Conservation (phyloP, 2,113 vertebrate genomes). For the Polypterus senegalus region DNA sequence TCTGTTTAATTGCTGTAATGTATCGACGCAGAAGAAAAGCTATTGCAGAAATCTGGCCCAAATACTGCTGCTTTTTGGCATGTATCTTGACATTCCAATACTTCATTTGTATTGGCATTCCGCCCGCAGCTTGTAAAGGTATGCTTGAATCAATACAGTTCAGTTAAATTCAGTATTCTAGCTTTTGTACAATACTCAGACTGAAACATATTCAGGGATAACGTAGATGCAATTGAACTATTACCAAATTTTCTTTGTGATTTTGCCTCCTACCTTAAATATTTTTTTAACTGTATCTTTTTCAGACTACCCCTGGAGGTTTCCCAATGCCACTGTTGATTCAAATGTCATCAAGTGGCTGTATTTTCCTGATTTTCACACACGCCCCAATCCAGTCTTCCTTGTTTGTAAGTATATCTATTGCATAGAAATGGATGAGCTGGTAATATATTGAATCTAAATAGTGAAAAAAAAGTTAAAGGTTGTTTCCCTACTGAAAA, state of each 20-base stretch:
- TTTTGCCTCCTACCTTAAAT: no score
- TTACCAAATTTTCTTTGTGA: no score
- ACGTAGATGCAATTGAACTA: no score
- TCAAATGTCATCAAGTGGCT: slow-evolving; percentile 95
- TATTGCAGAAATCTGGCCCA: slow-evolving; percentile 91
- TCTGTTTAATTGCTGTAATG: slow-evolving; percentile 76
- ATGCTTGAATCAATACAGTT: slow-evolving; percentile 12
- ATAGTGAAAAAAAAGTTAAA: no score
- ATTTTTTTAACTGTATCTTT: neutral
- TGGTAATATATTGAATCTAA: no score
- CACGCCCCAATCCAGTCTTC: slow-evolving; percentile 70
- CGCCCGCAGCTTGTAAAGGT: slow-evolving; percentile 84
- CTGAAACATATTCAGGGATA: neutral
- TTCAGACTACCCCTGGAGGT: slow-evolving; percentile 92
- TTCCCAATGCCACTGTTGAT: slow-evolving; percentile 61
- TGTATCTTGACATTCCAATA: slow-evolving; percentile 88
- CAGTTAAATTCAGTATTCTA: neutral
- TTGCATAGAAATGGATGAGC: neutral
- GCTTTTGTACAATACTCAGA: neutral
- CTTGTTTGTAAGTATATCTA: slow-evolving; percentile 74
- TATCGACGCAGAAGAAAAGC: slow-evolving; percentile 85
- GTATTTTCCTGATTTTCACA: slow-evolving; percentile 85
- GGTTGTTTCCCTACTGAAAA: no score
- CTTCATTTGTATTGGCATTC: slow-evolving; percentile 90
- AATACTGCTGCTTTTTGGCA: slow-evolving; percentile 90